Percentiles rank a stretch among this genome's conserved stretches.
These are phyloP conservation scores for Betta splendens DNA, from an alignment of 2,797 vertebrate species.

Conservation along the genomic window DNA sequence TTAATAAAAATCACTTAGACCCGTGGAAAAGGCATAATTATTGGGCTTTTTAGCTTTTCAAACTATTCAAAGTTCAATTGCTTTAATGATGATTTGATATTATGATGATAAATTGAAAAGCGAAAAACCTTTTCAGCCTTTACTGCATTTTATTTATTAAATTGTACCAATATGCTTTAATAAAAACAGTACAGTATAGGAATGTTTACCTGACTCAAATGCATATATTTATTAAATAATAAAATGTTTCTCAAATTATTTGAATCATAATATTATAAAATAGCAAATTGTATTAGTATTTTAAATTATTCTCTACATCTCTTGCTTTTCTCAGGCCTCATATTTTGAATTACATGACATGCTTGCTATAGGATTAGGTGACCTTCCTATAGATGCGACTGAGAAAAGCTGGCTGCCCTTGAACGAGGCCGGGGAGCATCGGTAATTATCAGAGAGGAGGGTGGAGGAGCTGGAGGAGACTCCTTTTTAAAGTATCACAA, in stretches of 20 bases:
- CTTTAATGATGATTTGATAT: too few species aligned
- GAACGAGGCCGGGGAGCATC: conserved; percentile 60
- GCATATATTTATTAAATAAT: too few species aligned
- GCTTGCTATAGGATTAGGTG: conserved; percentile 22
- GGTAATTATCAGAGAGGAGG: conserved; percentile 55
- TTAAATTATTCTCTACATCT: too few species aligned
- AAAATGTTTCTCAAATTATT: too few species aligned
- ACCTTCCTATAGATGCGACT: conserved; percentile 43
- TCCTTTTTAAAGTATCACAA: conserved; percentile 59
- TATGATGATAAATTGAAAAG: too few species aligned
- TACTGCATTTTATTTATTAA: background rate
- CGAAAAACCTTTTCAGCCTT: background rate
- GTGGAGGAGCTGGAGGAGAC: conserved; percentile 14
- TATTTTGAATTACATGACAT: background rate
- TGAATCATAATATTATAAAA: too few species aligned
- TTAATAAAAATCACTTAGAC: conserved; percentile 38
- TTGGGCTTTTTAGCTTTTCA: background rate
- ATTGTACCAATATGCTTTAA: too few species aligned
- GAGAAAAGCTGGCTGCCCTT: conserved; percentile 57
- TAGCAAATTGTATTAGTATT: too few species aligned
- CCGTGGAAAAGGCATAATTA: conserved; percentile 37
- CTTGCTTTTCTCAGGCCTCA: too few species aligned
- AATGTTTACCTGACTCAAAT: too few species aligned
- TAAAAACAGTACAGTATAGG: too few species aligned
- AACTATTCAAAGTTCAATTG: conserved; percentile 1